These are phyloP conservation scores for Nibea albiflora DNA, from an alignment of 2,113 vertebrate genomes.

Conservation along the genomic window DNA sequence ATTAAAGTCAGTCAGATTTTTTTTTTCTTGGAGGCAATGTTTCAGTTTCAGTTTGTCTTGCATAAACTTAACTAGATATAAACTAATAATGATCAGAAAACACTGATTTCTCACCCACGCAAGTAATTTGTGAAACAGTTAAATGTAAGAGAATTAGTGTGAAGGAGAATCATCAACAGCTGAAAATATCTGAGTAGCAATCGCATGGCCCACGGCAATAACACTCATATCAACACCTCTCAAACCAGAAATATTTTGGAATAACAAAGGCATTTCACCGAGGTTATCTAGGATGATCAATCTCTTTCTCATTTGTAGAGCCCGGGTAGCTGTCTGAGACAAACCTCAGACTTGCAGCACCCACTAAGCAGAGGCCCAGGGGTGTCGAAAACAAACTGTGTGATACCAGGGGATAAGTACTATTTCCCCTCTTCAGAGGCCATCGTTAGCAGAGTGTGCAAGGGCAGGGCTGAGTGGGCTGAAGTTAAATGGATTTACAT, in stretches of 20 bases:
- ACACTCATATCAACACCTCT: neutral
- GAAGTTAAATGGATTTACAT: conserved; percentile 58
- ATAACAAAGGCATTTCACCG: conserved; percentile 14
- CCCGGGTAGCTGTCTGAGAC: conserved; percentile 61
- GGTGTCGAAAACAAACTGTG: conserved; percentile 41
- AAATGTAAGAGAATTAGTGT: neutral
- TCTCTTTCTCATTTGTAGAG: conserved; percentile 30
- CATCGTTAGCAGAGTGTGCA: conserved; percentile 54
- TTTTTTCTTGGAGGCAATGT: too few relatives aligned
- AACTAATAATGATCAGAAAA: too few relatives aligned
- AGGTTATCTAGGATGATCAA: conserved; percentile 42
- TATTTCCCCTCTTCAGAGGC: conserved; percentile 56
- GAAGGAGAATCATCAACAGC: neutral
- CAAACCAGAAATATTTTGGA: conserved; percentile 28
- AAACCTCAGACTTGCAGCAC: conserved; percentile 54
- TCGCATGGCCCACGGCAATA: conserved; percentile 3
- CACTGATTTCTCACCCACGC: neutral
- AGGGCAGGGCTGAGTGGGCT: conserved; percentile 44
- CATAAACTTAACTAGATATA: too few relatives aligned
- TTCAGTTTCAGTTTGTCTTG: too few relatives aligned
- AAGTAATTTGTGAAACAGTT: neutral
- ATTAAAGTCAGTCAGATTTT: too few relatives aligned
- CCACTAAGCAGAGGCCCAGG: conserved; percentile 29
- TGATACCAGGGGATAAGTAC: conserved; percentile 53
- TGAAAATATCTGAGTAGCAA: conserved; percentile 11